Evolutionary conservation across 1,140 invertebrate species (phyloP), one percentile per base, ranked within the genome.

Genomic region (Aleiodes sp.): DNA sequence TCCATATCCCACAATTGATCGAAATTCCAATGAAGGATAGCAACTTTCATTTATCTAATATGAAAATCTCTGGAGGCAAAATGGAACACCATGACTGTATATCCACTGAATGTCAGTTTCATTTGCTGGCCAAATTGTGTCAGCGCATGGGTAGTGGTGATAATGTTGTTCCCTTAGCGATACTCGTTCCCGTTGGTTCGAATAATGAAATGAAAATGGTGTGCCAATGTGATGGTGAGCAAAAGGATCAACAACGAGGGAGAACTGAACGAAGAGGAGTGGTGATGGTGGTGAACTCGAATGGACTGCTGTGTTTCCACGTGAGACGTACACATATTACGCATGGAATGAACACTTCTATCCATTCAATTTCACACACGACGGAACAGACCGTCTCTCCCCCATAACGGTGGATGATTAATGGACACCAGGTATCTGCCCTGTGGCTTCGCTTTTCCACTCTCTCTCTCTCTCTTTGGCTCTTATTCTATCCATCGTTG

Each of bases 351-450:
- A 70, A 66, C 72, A 71, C 72, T 73, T 71, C 69, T 70, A 68
- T 73, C 69, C 67, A 72, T 72, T 74, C 68, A 73, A 74, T 74
- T 75, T 73, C 65, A 71, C 70, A 73, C 31, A 41, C 64, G 68
- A 77, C 56, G 62, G 65, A 76, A 75, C 72, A 70, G 61, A 37
- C 29, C 39, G 39, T 56, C 68, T 56, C 67, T 35, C 65, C 26
- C 69, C 70, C 71, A 73, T 72, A 73, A 62, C 43, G 64, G 35
- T 31, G 64, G 60, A 70, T 72, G 73, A 79, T 79, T 75, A 77
- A 75, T 72, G 69, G 59, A 74, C 73, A 70, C 12, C 69, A 43
- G 64, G 71, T 71, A 72, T 73, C 67, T 63, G 19, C 26, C 39
- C 26, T 65, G 46, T 52, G 65, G 35, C 28, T 29, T 63, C 29